A percentile compares a stretch with the other conserved stretches of the same genome.
These are phyloP conservation scores for Tetramorium bicarinatum DNA, from an alignment of 2,888 invertebrate genomes.

Conservation along the genomic window DNA sequence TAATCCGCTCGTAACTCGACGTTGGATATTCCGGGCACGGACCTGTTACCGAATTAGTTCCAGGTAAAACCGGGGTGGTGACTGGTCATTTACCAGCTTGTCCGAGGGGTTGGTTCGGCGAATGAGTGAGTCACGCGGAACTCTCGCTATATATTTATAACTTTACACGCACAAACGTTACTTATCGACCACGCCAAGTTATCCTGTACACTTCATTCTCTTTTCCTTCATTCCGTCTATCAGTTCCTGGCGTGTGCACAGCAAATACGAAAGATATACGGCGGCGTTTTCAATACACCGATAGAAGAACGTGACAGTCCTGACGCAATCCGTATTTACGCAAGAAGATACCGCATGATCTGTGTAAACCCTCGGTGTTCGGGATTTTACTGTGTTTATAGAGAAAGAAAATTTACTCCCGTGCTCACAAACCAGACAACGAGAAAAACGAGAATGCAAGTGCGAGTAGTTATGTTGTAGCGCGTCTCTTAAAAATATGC, in stretches of 20 bases:
- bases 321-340: constrained; percentile 79
- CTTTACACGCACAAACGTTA: constrained; percentile 43
- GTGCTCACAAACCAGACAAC: not conserved
- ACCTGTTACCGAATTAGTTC: constrained; percentile 60
- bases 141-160: constrained; percentile 26
- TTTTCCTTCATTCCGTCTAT: constrained; percentile 9
- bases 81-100: constrained; percentile 62
- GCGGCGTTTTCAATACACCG: constrained; percentile 22
- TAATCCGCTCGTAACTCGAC: constrained; percentile 60
- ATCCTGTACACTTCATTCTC: constrained; percentile 59
- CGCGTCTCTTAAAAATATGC: not conserved
- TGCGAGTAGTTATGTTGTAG: not conserved
- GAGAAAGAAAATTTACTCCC: constrained; percentile 26
- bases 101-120: constrained; percentile 48
- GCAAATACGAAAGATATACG: constrained; percentile 64
- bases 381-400: constrained; percentile 8
- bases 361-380: constrained; percentile 49
- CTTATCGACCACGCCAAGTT: constrained; percentile 66
- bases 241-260: constrained; percentile 26
- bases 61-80: constrained; percentile 68
- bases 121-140: constrained; percentile 41
- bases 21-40: constrained; percentile 70
- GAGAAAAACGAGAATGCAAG: constrained; percentile 34
- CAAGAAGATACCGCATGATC: constrained; percentile 73
- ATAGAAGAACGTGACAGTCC: constrained; percentile 62